These are phyloP conservation scores for Hippocampus zosterae DNA, from an alignment of 2,113 vertebrate species.

Conservation along the genomic window DNA sequence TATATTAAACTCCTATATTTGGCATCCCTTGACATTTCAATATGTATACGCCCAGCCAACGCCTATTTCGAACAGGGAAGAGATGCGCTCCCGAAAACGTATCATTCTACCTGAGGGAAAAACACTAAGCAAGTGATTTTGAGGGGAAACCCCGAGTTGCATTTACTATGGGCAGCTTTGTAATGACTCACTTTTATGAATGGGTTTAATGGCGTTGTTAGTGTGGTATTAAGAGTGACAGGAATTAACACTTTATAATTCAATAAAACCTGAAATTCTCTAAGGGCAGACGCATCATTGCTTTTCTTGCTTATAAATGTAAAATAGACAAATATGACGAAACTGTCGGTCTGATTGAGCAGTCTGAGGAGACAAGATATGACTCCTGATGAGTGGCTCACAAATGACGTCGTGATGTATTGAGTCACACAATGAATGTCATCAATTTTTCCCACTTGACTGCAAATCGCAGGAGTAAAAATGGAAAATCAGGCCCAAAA, in stretches of 20 bases:
- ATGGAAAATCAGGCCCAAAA: background rate
- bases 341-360: background rate
- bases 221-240: background rate
- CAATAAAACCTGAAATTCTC: background rate
- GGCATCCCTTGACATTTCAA: constrained; percentile 26
- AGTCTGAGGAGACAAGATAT: background rate
- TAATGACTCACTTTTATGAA: constrained; percentile 18
- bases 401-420: background rate
- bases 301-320: background rate
- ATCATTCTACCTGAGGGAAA: background rate
- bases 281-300: background rate
- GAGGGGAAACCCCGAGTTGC: background rate
- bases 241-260: background rate
- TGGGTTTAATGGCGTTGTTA: background rate
- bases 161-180: constrained; percentile 7
- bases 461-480: background rate
- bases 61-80: constrained; percentile 24
- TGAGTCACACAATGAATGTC: constrained; percentile 30
- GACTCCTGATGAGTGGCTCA: constrained; percentile 12
- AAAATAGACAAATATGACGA: background rate
- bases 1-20: constrained; percentile 1
- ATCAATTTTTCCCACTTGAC: constrained; percentile 14
- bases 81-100: constrained; percentile 20
- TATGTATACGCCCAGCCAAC: constrained; percentile 25
- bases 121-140: constrained; percentile 11